Percentiles rank a stretch among this genome's conserved stretches.
phyloP scores from a whole-genome alignment of 2,113 vertebrate species.

The Turnix velox region DNA sequence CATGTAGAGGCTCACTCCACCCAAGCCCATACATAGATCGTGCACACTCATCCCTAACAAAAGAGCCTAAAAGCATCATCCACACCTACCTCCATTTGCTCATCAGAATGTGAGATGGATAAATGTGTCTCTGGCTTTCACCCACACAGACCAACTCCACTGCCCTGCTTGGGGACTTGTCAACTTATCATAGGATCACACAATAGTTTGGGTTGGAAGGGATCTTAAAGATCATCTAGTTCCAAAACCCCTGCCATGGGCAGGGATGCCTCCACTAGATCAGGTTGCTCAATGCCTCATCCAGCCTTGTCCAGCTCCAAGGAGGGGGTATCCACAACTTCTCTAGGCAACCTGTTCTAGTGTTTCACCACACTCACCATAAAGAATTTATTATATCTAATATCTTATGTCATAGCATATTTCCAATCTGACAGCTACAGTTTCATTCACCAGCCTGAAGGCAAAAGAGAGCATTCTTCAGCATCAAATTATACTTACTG shows the following conservation, averaged over 20 bases:
- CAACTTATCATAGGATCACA: too few relatives aligned
- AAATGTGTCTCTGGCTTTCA: neutral
- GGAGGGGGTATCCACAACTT: too few relatives aligned
- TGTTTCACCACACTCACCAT: too few relatives aligned
- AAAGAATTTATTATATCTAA: too few relatives aligned
- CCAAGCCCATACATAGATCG: neutral
- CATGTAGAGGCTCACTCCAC: neutral
- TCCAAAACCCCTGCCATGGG: too few relatives aligned
- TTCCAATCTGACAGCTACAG: neutral
- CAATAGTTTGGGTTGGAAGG: too few relatives aligned
- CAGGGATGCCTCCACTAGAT: too few relatives aligned
- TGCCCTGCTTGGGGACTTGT: neutral
- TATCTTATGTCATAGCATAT: rapidly evolving
- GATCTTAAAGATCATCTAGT: too few relatives aligned
- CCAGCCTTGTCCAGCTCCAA: too few relatives aligned
- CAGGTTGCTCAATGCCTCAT: too few relatives aligned
- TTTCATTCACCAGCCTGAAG: neutral
- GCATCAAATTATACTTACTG: neutral
- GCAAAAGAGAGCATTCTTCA: neutral
- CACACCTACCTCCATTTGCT: neutral
- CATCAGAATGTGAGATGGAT: neutral
- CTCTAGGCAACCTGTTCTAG: too few relatives aligned
- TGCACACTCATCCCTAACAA: rapidly evolving
- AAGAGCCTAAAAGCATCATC: neutral
- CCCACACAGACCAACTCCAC: neutral